Conservation (phyloP, 2,888 invertebrate species). For the Polietes domitor region DNA sequence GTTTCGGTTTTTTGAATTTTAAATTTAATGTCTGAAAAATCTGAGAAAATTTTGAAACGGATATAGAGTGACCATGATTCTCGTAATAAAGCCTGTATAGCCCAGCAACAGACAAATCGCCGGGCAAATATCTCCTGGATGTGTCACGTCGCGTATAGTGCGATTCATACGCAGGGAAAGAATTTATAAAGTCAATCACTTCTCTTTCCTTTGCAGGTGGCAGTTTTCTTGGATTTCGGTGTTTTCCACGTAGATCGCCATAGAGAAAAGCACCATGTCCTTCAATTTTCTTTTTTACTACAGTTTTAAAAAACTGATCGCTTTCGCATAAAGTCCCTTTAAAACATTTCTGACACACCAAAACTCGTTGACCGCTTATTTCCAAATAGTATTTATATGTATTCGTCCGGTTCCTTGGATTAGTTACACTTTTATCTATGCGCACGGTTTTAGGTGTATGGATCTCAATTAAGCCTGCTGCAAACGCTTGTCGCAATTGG, state of each 20-base stretch:
- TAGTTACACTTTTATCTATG: slow-evolving; percentile 37
- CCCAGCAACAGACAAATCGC: slow-evolving; percentile 26
- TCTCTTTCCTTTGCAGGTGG: slow-evolving; percentile 49
- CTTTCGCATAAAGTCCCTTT: slow-evolving; percentile 63
- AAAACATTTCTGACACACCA: slow-evolving; percentile 68
- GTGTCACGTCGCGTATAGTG: slow-evolving; percentile 4
- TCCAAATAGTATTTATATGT: slow-evolving; percentile 55
- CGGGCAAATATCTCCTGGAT: slow-evolving; percentile 23
- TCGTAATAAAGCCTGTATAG: too few relatives aligned
- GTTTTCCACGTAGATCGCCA: slow-evolving; percentile 42
- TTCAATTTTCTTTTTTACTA: slow-evolving; percentile 57
- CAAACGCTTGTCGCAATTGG: slow-evolving; percentile 50
- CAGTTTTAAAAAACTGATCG: slow-evolving; percentile 66
- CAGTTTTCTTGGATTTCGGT: slow-evolving; percentile 52
- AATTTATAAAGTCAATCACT: slow-evolving; percentile 39
- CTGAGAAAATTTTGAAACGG: too few relatives aligned
- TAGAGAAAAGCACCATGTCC: neutral
- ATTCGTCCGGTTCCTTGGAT: slow-evolving; percentile 56
- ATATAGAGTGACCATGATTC: too few relatives aligned
- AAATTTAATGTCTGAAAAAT: too few relatives aligned
- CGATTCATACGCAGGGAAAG: slow-evolving; percentile 41
- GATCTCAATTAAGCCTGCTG: slow-evolving; percentile 46
- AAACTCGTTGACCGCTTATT: slow-evolving; percentile 57
- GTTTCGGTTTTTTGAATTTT: too few relatives aligned
- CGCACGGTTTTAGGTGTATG: slow-evolving; percentile 29